Percentiles rank a stretch among this genome's conserved stretches.
Evolutionary conservation across 2,888 invertebrate genomes (phyloP).

Genomic region (Megamerina dolium): DNA sequence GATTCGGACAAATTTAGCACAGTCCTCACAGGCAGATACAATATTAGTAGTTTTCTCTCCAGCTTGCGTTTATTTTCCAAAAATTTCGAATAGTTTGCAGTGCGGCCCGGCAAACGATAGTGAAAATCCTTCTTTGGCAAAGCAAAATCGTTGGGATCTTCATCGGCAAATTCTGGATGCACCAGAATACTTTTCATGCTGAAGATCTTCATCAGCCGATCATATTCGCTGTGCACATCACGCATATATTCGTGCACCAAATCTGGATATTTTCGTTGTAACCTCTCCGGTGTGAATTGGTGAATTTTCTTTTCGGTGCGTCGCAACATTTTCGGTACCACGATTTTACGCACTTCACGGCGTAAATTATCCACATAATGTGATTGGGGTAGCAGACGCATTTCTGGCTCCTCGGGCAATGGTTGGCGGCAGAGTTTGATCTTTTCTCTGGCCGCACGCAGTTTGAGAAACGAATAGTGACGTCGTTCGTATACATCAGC

Average conservation of each 20-base stretch:
- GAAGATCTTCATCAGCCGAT: constrained; percentile 56
- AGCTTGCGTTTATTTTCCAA: constrained; percentile 55
- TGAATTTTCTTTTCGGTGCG: constrained; percentile 59
- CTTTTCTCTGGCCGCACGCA: constrained; percentile 42
- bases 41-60: constrained; percentile 55
- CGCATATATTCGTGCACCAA: constrained; percentile 51
- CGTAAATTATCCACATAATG: constrained; percentile 55
- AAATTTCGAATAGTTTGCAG: constrained; percentile 56
- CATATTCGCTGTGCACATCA: constrained; percentile 55
- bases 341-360: constrained; percentile 55
- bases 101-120: constrained; percentile 60
- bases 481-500: constrained; percentile 42
- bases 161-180: constrained; percentile 54
- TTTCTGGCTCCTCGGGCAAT: constrained; percentile 48
- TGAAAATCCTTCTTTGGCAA: constrained; percentile 36
- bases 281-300: constrained; percentile 52
- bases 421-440: constrained; percentile 33
- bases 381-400: constrained; percentile 51
- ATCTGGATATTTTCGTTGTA: constrained; percentile 55
- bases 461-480: constrained; percentile 40
- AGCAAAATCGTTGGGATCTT: constrained; percentile 49
- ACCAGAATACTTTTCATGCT: constrained; percentile 61
- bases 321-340: constrained; percentile 58
- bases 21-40: constrained; percentile 59
- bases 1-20: constrained; percentile 38